Conservation (phyloP, 2,797 vertebrate species). For the Hippoglossus hippoglossus region DNA sequence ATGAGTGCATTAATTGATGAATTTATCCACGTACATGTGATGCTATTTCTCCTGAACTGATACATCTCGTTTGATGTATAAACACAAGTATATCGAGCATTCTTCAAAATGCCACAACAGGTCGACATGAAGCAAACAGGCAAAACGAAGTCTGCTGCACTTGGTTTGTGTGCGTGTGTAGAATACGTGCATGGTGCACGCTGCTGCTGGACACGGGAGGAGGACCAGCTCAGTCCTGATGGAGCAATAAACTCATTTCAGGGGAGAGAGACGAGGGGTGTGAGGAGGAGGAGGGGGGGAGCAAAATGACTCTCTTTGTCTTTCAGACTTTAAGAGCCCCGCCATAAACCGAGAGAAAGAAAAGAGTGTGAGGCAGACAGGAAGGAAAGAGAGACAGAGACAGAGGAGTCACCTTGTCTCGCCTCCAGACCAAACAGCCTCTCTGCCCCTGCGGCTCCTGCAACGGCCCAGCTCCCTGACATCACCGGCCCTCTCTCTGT, state of each 20-base stretch:
- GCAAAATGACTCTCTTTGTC: constrained; percentile 62
- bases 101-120: neutral
- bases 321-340: constrained; percentile 35
- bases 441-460: constrained; percentile 10
- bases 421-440: constrained; percentile 19
- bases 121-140: neutral
- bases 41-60: no score
- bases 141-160: neutral
- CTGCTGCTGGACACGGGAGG: constrained; percentile 51
- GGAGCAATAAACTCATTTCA: constrained; percentile 73
- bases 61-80: no score
- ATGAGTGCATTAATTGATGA: no score
- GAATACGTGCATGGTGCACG: no score
- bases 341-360: constrained; percentile 49
- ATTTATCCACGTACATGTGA: no score
- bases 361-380: constrained; percentile 37
- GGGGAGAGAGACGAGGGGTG: neutral
- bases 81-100: no score
- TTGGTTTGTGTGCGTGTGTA: neutral
- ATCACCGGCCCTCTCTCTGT: neutral
- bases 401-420: constrained; percentile 54
- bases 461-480: constrained; percentile 13
- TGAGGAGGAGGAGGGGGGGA: neutral
- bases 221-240: constrained; percentile 50
- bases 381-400: constrained; percentile 11